Base-by-base conservation (phyloP, 2,113 vertebrate genomes). In the Piaya cayana region DNA sequence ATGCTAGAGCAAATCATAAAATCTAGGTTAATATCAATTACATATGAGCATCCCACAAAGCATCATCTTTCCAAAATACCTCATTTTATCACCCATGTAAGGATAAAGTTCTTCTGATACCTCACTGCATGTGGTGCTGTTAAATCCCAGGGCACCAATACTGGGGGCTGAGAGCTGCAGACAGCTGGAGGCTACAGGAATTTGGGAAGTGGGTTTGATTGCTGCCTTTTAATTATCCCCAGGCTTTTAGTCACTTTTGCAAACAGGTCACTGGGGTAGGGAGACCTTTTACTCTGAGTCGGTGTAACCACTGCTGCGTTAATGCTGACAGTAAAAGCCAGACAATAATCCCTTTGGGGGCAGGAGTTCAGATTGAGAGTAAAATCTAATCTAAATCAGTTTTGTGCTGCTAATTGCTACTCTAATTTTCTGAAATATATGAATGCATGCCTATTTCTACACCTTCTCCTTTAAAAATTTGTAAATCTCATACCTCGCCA, bases 341-440 rank as follows among this genome's bases (percentile, higher is more conserved):
- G 96, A 83, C 37, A 10, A 56, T 96, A 97, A 97, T 93, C 92
- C 43, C 55, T 69, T 12, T n/a, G 15, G 68, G 90, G 65, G 36
- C 29, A 11, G 13, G 83, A 47, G 94, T 91, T 94, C 88, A 93
- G 88, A 21, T 2, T 83, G 75, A 94, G 90, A 67, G 42, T 93
- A 60, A 65, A 93, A 85, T 59, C 86, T 55, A 21, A 90, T 39
- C 60, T 63, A 25, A 60, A 53, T 62, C 32, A 49, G 42, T 36
- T 49, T 23, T 43, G 8, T 14, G n/a, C 30, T 62, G 4, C 49
- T 69, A 68, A 49, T 67, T 25, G 16, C 63, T 59, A 1, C 56
- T 74, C 60, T 32, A 1, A 6, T 82, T 84, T 88, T 82, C 83
- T 75, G 72, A 56, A 63, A 34, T 27, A 7, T 8, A 10, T 30